phyloP scores from a whole-genome alignment of 2,888 invertebrate genomes.

The Eupithecia vulgata region DNA sequence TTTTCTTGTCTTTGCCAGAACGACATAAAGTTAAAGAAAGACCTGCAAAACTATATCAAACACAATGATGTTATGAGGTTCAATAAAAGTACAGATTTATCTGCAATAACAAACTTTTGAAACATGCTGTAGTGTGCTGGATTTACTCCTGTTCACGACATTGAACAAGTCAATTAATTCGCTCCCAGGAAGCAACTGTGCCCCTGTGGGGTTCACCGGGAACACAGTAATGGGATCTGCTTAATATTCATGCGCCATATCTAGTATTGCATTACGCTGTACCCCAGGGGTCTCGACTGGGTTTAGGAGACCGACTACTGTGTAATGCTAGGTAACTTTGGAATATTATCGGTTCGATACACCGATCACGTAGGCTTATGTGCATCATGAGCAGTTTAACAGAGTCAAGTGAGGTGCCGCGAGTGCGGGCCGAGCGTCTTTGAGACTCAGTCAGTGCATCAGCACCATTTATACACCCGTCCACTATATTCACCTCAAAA shows the following conservation, averaged over 20 bases:
- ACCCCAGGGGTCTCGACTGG: not conserved
- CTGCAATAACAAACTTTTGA: too few relatives aligned
- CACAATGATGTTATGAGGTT: too few relatives aligned
- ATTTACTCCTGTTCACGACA: not conserved
- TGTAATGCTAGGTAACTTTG: not conserved
- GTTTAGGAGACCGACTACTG: not conserved
- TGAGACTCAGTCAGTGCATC: too few relatives aligned
- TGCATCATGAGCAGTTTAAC: too few relatives aligned
- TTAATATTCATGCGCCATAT: constrained; percentile 5
- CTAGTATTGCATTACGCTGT: constrained; percentile 1
- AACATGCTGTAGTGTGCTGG: not conserved
- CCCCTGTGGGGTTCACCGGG: not conserved
- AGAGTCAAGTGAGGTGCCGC: too few relatives aligned
- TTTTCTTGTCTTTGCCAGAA: not conserved
- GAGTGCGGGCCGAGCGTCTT: too few relatives aligned
- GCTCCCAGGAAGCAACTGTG: not conserved
- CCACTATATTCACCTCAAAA: too few relatives aligned
- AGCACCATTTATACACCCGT: too few relatives aligned
- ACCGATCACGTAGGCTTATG: too few relatives aligned
- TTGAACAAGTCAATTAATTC: not conserved
- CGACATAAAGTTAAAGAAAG: too few relatives aligned
- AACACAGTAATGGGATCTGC: not conserved
- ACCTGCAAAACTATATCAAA: too few relatives aligned
- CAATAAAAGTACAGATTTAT: too few relatives aligned
- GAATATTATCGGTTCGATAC: not conserved